Base-by-base conservation (phyloP, 2,797 vertebrate species). In the Melanotaenia nigrans region DNA sequence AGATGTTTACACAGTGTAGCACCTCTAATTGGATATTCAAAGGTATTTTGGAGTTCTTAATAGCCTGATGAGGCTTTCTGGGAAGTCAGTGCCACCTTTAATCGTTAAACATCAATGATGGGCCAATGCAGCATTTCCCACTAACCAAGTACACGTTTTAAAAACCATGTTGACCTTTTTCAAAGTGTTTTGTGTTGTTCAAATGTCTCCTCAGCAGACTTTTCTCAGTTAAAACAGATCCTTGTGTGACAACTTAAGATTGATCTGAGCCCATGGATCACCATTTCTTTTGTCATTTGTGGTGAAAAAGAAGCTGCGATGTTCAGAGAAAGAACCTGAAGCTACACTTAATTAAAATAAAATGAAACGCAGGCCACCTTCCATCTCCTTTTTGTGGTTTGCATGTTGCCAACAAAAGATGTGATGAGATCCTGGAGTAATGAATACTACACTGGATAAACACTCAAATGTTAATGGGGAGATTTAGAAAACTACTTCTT, bases 21-120 rank as follows among this genome's bases (percentile, higher is more conserved):
- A 64, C 64, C 66, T 79, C 56, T 85, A 85, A 90, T 76, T 87
- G 84, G 76, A 79, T 83, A 85, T 87, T 77, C 36, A 83, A 77
- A 81, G 76, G 72, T 73, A 73, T 73, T 73, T 75, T 54, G 63
- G 53, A 16, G 18, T 58, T 72, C 47, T 51, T 79, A 51, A 75
- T 65, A 36, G 16, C 32, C 54, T 49, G 62, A 80, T 53, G 70
- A 60, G 59, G 32, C 20, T 56, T 54, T 51, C 33, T 63, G 68
- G 56, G 42, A 76, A 68, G 63, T 83, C 82, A 70, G 11, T 79
- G 67, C 55, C 40, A 33, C 24, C 14, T 67, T 64, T 67, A 60
- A 59, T 79, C 54, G 73, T 38, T 64, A 30, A 80, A 58, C 57
- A 82, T 85, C 78, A 54, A 72, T 73, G 56, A 36, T 25, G 64